phyloP scores from a whole-genome alignment of 2,797 vertebrate species.

The Bucorvus abyssinicus region DNA sequence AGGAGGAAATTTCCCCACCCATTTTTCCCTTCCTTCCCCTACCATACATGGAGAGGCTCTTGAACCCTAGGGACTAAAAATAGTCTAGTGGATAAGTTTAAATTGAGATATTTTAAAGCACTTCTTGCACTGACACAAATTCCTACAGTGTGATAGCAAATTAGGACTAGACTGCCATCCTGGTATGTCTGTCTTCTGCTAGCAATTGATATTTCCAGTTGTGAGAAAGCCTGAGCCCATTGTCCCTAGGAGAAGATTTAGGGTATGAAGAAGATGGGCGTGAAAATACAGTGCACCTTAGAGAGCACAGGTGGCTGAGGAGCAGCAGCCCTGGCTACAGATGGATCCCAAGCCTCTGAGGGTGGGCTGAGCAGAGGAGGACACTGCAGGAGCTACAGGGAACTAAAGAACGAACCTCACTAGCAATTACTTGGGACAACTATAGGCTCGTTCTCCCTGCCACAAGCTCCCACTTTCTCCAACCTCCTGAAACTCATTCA shows the following conservation, averaged over 20 bases:
- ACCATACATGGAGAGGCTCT: constrained; percentile 44
- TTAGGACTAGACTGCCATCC: not conserved
- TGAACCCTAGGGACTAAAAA: constrained; percentile 49
- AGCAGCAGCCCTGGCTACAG: not conserved
- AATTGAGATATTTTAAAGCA: constrained; percentile 61
- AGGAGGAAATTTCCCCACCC: constrained; percentile 52
- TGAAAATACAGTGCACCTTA: not conserved
- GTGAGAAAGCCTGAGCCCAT: not conserved
- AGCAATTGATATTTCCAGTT: not conserved
- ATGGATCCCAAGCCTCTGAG: not conserved
- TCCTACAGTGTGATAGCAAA: constrained; percentile 23
- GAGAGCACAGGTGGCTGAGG: not conserved
- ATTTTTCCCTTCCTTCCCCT: constrained; percentile 32
- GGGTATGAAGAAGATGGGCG: not conserved
- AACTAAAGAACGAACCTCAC: not conserved
- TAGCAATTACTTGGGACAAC: not conserved
- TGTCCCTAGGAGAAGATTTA: not conserved
- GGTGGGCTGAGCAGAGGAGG: not conserved
- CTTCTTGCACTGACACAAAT: constrained; percentile 42
- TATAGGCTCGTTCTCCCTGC: not conserved
- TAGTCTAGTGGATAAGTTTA: constrained; percentile 50
- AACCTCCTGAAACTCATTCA: not conserved
- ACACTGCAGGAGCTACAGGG: not conserved
- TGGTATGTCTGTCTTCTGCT: not conserved
- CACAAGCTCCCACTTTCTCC: not conserved